Conservation (phyloP, 2,888 invertebrate genomes). For the Tortrix viridana region DNA sequence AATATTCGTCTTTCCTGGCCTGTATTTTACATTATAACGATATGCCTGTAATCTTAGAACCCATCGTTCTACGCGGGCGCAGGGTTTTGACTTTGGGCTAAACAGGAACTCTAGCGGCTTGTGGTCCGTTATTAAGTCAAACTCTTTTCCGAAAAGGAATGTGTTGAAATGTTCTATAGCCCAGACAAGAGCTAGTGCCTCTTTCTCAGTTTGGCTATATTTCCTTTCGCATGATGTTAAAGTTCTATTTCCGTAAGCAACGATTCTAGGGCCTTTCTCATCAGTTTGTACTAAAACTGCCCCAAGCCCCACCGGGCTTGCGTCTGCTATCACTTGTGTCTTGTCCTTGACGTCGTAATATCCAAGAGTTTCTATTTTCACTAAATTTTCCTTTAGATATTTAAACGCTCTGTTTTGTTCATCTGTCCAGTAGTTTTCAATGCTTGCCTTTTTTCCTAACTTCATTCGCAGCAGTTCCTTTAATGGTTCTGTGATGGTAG, state of each 20-base stretch:
- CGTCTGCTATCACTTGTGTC: slow-evolving; percentile 5
- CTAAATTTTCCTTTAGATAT: background rate
- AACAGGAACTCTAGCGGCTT: slow-evolving; percentile 53
- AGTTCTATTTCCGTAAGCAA: slow-evolving; percentile 5
- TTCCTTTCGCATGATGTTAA: background rate
- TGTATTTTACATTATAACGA: slow-evolving; percentile 40
- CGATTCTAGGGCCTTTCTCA: background rate
- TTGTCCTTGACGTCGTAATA: background rate
- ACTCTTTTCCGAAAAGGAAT: too few relatives aligned
- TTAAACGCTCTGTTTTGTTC: background rate
- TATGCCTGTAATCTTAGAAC: slow-evolving; percentile 43
- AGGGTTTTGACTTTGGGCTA: slow-evolving; percentile 43
- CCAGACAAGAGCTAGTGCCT: too few relatives aligned
- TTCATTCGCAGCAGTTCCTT: background rate
- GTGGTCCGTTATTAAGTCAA: slow-evolving; percentile 43
- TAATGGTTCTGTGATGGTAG: background rate
- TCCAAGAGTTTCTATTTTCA: background rate
- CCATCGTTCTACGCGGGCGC: slow-evolving; percentile 47
- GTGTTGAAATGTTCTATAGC: too few relatives aligned
- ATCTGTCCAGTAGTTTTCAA: background rate
- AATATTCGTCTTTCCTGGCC: slow-evolving; percentile 47
- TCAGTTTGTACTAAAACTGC: background rate
- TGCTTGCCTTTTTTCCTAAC: background rate
- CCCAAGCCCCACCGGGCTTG: background rate
- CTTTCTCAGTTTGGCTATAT: background rate